Evolutionary conservation across 2,113 vertebrate genomes (phyloP).

Genomic region (Argyrosomus japonicus): DNA sequence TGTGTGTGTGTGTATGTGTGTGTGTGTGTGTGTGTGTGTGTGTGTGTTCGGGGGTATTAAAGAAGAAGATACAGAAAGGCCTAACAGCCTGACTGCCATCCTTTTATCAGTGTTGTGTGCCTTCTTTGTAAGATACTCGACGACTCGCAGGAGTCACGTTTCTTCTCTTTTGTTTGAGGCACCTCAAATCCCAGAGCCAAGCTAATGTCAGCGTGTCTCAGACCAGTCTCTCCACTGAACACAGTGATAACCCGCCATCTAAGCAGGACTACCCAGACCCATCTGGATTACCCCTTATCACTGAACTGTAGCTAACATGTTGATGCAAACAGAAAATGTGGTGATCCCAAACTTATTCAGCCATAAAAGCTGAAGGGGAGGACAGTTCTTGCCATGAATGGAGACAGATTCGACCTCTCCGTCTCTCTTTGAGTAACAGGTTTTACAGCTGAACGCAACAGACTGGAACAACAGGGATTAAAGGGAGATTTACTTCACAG

Average conservation of each 20-base stretch:
- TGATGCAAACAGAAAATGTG: no score
- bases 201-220: no score
- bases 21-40: no score
- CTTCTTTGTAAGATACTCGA: neutral
- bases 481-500: slow-evolving; percentile 26
- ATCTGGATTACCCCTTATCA: neutral
- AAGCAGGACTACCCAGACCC: no score
- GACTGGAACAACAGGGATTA: slow-evolving; percentile 43
- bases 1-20: slow-evolving; percentile 7
- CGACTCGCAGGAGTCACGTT: no score
- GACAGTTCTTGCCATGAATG: neutral
- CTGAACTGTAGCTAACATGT: no score
- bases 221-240: no score
- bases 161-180: no score
- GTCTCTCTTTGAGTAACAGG: neutral
- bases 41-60: neutral
- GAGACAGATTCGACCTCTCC: neutral
- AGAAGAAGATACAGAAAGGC: neutral
- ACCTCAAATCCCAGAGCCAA: no score
- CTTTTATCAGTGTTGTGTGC: neutral
- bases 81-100: neutral
- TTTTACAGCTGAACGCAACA: slow-evolving; percentile 26
- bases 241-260: no score
- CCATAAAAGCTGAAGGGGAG: neutral
- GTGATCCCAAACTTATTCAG: no score